Evolutionary conservation across 2,888 invertebrate species (phyloP).

Genomic region (Platerodrilus igneus): DNA sequence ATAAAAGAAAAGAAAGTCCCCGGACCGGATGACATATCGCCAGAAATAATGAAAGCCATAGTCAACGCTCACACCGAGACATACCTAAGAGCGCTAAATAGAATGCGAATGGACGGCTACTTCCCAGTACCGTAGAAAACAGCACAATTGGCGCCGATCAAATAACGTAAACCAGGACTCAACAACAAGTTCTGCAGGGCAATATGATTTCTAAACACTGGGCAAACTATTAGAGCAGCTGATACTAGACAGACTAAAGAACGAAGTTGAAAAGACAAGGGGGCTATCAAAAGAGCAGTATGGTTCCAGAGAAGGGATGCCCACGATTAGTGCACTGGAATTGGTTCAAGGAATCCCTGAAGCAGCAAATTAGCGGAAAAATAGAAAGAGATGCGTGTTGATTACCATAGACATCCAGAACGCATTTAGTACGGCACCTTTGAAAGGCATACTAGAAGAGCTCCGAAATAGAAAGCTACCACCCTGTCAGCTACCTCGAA

Average conservation of each 20-base stretch:
- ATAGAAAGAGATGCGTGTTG: no score
- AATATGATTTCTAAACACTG: background rate
- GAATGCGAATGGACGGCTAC: no score
- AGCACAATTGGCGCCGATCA: background rate
- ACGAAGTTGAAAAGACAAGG: background rate
- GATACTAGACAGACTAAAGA: background rate
- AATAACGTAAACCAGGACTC: no score
- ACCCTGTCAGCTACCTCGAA: no score
- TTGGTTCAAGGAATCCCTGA: no score
- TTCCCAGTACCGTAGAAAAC: background rate
- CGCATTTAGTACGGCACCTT: no score
- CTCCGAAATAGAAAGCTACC: no score
- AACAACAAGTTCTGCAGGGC: background rate
- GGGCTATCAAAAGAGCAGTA: background rate
- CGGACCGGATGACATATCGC: conserved; percentile 6
- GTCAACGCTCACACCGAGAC: background rate
- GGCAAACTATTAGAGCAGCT: conserved; percentile 1
- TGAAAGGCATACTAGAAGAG: no score
- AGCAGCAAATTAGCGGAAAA: no score
- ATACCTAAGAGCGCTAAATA: no score
- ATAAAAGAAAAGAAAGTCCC: conserved; percentile 10
- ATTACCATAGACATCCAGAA: no score
- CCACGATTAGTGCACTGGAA: no score
- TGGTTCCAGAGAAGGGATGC: background rate
- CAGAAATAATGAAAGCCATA: conserved; percentile 4